A percentile compares a stretch with the other conserved stretches of the same genome.
Evolutionary conservation across 2,888 invertebrate species (phyloP).

Genomic region (Amphimallon solstitiale): DNA sequence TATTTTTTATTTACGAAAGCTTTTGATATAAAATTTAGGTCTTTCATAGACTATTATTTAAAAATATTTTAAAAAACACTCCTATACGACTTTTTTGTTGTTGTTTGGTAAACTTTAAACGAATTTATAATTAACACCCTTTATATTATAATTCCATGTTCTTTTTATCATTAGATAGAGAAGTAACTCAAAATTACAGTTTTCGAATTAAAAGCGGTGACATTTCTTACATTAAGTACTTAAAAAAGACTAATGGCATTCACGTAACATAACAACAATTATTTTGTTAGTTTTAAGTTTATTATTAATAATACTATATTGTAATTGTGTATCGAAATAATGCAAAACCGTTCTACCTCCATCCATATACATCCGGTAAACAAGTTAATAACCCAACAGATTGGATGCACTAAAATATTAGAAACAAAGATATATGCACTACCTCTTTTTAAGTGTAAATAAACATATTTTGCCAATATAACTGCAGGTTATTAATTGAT

Average conservation of each 20-base stretch:
- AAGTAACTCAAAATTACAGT: conserved; percentile 7
- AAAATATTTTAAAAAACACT: too few species aligned
- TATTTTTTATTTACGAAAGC: too few species aligned
- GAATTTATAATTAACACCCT: neutral
- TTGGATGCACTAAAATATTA: neutral
- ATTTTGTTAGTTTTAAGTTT: conserved; percentile 14
- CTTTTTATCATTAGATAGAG: neutral
- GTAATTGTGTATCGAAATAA: conserved; percentile 11
- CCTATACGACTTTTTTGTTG: too few species aligned
- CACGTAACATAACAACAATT: conserved; percentile 30
- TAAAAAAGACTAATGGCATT: conserved; percentile 15
- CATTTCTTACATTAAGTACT: neutral
- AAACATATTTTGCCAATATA: neutral
- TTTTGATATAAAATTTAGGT: too few species aligned
- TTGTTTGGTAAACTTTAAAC: neutral
- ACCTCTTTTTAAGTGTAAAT: neutral
- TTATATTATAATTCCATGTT: neutral
- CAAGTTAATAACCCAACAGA: neutral
- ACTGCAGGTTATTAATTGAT: neutral
- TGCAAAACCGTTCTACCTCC: conserved; percentile 27
- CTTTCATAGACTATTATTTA: too few species aligned
- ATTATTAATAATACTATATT: conserved; percentile 1
- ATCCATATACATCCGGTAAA: conserved; percentile 5
- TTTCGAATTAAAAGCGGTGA: neutral
- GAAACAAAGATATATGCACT: neutral